Evolutionary conservation across 1,140 invertebrate genomes (phyloP).

Genomic region (Samia ricini): DNA sequence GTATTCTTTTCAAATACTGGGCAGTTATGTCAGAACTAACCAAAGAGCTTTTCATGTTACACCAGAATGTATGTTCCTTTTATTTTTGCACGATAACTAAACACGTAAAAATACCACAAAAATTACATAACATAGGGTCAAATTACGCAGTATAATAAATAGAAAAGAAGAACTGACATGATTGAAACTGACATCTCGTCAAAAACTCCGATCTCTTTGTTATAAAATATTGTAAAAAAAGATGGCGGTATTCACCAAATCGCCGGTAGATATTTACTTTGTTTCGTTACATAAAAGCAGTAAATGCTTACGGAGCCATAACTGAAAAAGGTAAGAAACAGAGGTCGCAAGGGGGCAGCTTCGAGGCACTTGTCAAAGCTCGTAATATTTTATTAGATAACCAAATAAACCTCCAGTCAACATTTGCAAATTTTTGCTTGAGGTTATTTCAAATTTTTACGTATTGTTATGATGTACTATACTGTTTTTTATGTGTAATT

Average conservation of each 20-base stretch:
- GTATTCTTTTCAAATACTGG: too few species aligned
- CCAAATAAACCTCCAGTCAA: slow-evolving; percentile 61
- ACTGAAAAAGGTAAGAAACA: slow-evolving; percentile 49
- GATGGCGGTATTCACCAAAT: slow-evolving; percentile 7
- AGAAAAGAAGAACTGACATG: too few species aligned
- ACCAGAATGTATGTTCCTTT: too few species aligned
- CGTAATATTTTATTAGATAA: slow-evolving; percentile 77
- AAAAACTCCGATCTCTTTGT: too few species aligned
- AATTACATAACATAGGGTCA: too few species aligned
- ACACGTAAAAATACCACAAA: too few species aligned
- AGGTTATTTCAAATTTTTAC: slow-evolving; percentile 30
- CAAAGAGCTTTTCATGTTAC: too few species aligned
- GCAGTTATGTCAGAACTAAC: too few species aligned
- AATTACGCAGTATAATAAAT: too few species aligned
- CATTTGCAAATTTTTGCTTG: slow-evolving; percentile 50
- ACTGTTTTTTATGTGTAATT: background rate
- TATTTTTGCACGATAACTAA: too few species aligned
- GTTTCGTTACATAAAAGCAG: slow-evolving; percentile 24
- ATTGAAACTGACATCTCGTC: too few species aligned
- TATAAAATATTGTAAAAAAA: background rate
- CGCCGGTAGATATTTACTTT: slow-evolving; percentile 19
- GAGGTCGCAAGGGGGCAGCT: slow-evolving; percentile 52
- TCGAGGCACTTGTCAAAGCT: slow-evolving; percentile 67
- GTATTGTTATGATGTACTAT: background rate
- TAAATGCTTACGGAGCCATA: slow-evolving; percentile 49